Evolutionary conservation across 2,797 vertebrate species (phyloP), one percentile per base, ranked within the genome.

Genomic region (Labeo calbasu): DNA sequence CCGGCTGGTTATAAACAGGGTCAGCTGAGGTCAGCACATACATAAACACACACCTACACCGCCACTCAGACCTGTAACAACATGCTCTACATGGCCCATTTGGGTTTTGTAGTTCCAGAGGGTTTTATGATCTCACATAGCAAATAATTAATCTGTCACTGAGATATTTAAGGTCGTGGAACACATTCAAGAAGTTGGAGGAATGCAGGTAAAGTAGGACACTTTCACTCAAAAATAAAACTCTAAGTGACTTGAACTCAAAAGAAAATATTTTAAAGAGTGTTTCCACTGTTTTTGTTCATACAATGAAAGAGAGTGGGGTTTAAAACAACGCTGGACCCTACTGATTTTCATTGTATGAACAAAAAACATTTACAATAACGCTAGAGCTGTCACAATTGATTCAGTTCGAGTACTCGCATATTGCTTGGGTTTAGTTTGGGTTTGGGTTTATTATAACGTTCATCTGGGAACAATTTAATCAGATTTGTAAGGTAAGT

Each of bases 71-170:
- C 55, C 15, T 2, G 5, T 21, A 79, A 43, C 61, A 65, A 68
- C 79, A 77, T 59, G 28, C 43, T 70, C 19, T 46, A 40, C 73
- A 71, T 87, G 63, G n/a, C 61, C 17, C 43, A 14, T 57, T 69
- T 55, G 63, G 50, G 32, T 78, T 55, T 46, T 71, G 48, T 0
- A n/a, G 23, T 80, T 86, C 73, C 81, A n/a, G 43, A 46, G 21
- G 75, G 51, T 46, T 46, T 46, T 53, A 79, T 84, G 65, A 87
- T 82, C 68, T 84, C 70, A 86, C 46, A 71, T 85, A 66, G 12
- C 11, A 84, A 53, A 86, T 83, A 53, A 87, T 77, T 84, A 79
- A 80, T 17, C 43, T 69, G 73, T 82, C 70, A 23, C 72, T 28
- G 76, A 66, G 65, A 51, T 59, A 63, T 69, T 69, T 40, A 19